Base-by-base conservation (phyloP, 2,113 vertebrate species). In the Coregonus clupeaformis region DNA sequence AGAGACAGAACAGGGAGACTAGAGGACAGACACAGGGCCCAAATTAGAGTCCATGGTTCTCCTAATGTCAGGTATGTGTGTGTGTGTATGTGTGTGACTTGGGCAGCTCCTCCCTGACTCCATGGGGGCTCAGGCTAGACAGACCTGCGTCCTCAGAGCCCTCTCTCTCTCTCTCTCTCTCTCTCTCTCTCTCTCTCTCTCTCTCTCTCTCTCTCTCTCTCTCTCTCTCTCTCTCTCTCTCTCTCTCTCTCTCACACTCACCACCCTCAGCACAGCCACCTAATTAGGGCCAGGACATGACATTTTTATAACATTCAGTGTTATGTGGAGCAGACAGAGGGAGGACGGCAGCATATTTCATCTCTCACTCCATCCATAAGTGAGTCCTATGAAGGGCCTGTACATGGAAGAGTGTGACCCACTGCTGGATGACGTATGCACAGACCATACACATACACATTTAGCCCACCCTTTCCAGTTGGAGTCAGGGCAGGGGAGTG, bases 261-360 rank as follows among this genome's bases (percentile, higher is more conserved):
- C 68, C 45, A 47, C 42, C 42, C 45, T 59, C 68, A 65, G 36
- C 80, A 57, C 68, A 25, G 68, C 9, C 68, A 59, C 73, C 86
- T 90, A 86, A 89, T 89, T 91, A 90, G 82, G 63, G 75, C 75
- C 77, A 80, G 79, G 81, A 89, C 85, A 89, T 87, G 89, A 84
- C 86, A 89, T 88, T 90, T 89, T 80, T 84, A 68, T 72, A 80
- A 82, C 72, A 72, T 80, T 87, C 73, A 3, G 65, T 70, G 57
- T 36, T 24, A 16, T 73, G 73, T 77, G 66, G n/a, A 5, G 1
- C 45, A 71, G 27, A n/a, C 6, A 49, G 68, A 74, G 22, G 27
- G n/a, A 16, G 42, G 75, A 64, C 80, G 85, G 78, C 80, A 75
- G 68, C 73, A 74, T 82, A 69, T 85, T 80, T 82, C 77, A 84